Evolutionary conservation across 2,113 vertebrate species (phyloP).

Genomic region (Todiramphus saurophagus): DNA sequence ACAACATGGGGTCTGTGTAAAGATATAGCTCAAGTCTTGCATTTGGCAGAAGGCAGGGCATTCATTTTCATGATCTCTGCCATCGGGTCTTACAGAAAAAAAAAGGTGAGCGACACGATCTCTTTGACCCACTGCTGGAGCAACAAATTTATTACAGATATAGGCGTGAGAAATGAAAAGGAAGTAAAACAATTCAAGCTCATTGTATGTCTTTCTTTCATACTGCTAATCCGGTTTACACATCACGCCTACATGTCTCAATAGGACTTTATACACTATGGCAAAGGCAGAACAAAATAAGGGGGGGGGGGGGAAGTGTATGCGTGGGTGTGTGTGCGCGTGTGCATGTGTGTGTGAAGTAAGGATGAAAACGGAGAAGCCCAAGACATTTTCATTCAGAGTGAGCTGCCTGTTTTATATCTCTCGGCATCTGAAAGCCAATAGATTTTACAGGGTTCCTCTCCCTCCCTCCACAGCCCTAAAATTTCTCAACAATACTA

Average conservation of each 20-base stretch:
- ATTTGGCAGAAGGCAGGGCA: constrained; percentile 58
- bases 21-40: constrained; percentile 18
- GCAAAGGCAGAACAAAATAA: constrained; percentile 79
- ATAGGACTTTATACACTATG: constrained; percentile 81
- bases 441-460: constrained; percentile 9
- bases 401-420: constrained; percentile 39
- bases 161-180: constrained; percentile 83
- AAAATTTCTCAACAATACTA: background rate
- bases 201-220: constrained; percentile 84
- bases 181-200: constrained; percentile 85
- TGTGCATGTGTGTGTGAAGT: background rate
- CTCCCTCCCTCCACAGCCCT: background rate
- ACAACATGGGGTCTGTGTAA: background rate
- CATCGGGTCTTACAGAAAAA: constrained; percentile 32
- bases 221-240: constrained; percentile 85
- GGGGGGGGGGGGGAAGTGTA: constrained; percentile 43
- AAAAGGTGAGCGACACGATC: constrained; percentile 69
- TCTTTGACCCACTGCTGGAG: constrained; percentile 79
- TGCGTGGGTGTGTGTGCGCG: background rate
- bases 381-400: constrained; percentile 58
- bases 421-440: background rate
- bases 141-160: constrained; percentile 86
- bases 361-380: constrained; percentile 37
- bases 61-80: constrained; percentile 67
- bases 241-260: constrained; percentile 83